A percentile compares a stretch with the other conserved stretches of the same genome.
Evolutionary conservation across 2,113 vertebrate genomes (phyloP).

Genomic region (Sterrhoptilus dennistouni): DNA sequence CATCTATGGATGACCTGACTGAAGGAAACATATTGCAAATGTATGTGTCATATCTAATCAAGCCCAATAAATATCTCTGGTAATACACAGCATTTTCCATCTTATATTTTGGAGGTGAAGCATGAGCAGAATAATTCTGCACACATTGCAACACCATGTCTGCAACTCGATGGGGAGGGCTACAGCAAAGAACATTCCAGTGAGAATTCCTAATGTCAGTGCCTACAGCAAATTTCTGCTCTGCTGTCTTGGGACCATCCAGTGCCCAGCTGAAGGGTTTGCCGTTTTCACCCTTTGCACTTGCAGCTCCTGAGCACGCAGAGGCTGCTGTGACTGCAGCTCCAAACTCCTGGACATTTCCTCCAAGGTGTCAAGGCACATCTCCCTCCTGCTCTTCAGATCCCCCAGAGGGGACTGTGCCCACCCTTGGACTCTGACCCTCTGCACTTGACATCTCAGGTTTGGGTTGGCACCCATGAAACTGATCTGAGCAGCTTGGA

Average conservation of each 20-base stretch:
- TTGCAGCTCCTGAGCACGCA: background rate
- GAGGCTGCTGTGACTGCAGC: background rate
- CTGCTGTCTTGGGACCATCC: background rate
- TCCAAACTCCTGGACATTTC: background rate
- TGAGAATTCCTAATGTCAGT: background rate
- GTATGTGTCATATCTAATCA: slow-evolving; percentile 13
- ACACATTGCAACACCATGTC: background rate
- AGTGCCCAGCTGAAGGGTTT: background rate
- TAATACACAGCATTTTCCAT: background rate
- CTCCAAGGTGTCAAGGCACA: background rate
- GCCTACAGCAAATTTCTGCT: background rate
- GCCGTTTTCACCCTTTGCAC: background rate
- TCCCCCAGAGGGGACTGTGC: background rate
- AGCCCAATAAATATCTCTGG: background rate
- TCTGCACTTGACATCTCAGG: background rate
- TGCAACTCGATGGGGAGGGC: background rate
- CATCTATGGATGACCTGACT: slow-evolving; percentile 25
- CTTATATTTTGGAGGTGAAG: background rate
- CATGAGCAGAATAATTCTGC: background rate
- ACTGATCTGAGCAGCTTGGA: background rate
- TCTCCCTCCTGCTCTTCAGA: background rate
- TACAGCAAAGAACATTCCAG: background rate
- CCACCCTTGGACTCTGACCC: background rate
- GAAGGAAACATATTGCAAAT: slow-evolving; percentile 54
- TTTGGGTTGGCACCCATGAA: background rate